A percentile compares a stretch with the other conserved stretches of the same genome.
Evolutionary conservation across 2,888 invertebrate genomes (phyloP).

Genomic region (Pterostichus niger): DNA sequence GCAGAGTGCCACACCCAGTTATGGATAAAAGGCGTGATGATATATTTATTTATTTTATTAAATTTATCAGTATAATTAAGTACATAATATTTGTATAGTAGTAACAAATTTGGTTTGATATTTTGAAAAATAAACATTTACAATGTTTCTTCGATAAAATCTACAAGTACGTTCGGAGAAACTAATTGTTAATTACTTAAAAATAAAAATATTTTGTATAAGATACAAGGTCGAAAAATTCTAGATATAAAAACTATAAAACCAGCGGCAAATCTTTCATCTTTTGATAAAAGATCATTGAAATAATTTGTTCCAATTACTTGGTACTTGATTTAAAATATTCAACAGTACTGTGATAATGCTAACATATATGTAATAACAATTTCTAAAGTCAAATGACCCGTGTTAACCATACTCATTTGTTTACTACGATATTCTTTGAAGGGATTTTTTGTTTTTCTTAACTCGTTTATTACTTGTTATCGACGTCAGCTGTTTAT

Average conservation of each 20-base stretch:
- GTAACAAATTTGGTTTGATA: no score
- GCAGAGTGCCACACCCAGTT: no score
- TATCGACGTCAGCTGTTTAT: no score
- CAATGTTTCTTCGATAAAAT: no score
- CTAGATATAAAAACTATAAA: neutral
- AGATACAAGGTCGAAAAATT: neutral
- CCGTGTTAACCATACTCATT: neutral
- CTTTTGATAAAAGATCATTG: slow-evolving; percentile 3
- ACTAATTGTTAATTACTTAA: no score
- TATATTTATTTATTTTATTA: no score
- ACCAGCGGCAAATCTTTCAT: neutral
- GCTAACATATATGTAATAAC: neutral
- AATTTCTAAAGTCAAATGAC: slow-evolving; percentile 20
- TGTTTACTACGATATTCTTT: slow-evolving; percentile 18
- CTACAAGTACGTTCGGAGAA: no score
- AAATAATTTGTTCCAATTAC: slow-evolving; percentile 29
- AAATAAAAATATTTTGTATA: no score
- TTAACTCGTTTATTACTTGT: neutral
- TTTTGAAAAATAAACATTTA: no score
- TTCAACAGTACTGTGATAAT: slow-evolving; percentile 3
- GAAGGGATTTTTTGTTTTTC: neutral
- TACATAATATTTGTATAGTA: no score
- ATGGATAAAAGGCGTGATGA: no score
- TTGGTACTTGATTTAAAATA: neutral
- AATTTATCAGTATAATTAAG: no score